Evolutionary conservation across 2,113 vertebrate genomes (phyloP), one percentile per base, ranked within the genome.

Genomic region (Mesoclemmys tuberculata): DNA sequence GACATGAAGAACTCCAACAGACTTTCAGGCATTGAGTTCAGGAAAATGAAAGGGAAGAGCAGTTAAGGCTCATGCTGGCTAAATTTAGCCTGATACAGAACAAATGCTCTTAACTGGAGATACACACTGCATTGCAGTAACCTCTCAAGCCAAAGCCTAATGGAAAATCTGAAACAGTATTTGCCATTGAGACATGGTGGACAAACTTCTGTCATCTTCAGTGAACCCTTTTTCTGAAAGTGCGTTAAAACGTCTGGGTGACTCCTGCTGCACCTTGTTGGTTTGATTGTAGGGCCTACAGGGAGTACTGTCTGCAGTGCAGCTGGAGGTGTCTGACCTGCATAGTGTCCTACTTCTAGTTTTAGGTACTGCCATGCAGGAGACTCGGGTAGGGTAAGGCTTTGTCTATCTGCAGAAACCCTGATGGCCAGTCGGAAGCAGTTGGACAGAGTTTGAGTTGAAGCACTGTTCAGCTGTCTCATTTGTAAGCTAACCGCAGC

Each of bases 401-500:
- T 61, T 13, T 1, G 0, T 29, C 49, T 81, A 27, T 48, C 84
- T 84, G 78, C 55, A 41, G 77, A 64, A 77, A 51, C 75, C 80
- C 26, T 4, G 5, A 19, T 68, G n/a, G 44, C 77, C 1, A 2
- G 64, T 88, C 0, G 0, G 51, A 51, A 52, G 51, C 56, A 56
- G 8, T 83, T 90, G 29, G 41, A 71, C 78, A 29, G 85, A 35
- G 38, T 68, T 88, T 31, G 0, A 0, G 4, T 1, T 0, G 61
- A 44, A 93, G 71, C 87, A 81, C 80, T 91, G 64, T 75, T 84
- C 38, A 16, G 14, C n/a, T 41, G 1, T 31, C 55, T 48, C 2
- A 0, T 1, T 21, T 75, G 51, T 71, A n/a, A 78, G 51, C 44
- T n/a, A 38, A 48, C 86, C 29, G 0, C 41, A 5, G 35, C 2